Evolutionary conservation across 2,797 vertebrate genomes (phyloP), one percentile per base, ranked within the genome.

Genomic region (Myripristis jacobus): DNA sequence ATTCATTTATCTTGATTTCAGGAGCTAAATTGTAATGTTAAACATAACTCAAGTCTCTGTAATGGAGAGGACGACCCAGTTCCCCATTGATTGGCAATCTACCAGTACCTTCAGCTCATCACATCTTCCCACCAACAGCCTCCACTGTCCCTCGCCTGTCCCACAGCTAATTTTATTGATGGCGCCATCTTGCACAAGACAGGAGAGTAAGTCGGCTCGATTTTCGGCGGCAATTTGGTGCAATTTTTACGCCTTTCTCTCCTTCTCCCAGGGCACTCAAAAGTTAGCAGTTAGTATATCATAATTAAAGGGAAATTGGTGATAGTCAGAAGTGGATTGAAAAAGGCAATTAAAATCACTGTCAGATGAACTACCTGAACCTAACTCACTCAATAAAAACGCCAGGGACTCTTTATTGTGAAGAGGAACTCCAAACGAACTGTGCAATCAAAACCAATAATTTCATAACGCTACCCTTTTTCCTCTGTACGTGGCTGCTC

Each of bases 151-250:
- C 71, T 52, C 7, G 50, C 59, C 70, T 77, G 81, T 85, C 74
- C 88, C 80, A 10, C 44, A n/a, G 82, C 73, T 86, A 86, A 90
- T 89, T 81, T 86, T 88, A 88, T 87, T 87, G 85, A 91, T 87
- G 82, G 80, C 9, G 16, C 76, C 80, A 36, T 77, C 71, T 76
- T 15, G 79, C 74, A 80, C 65, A 54, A 80, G 77, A 78, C 73
- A 58, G 69, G 36, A 58, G 56, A 80, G 72, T 63, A 69, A 89
- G 79, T 70, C 76, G 11, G 34, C 84, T 89, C 22, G 43, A 86
- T 88, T 87, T 87, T 82, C 71, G 50, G 27, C 60, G 64, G 83
- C 83, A 77, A 80, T 82, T 58, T 80, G 36, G 53, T 77, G 80
- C 75, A 66, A 82, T 86, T 87, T 78, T 53, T 59, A 70, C 73